Evolutionary conservation across 1,140 invertebrate species (phyloP).

Genomic region (Hesperophylax magnus): DNA sequence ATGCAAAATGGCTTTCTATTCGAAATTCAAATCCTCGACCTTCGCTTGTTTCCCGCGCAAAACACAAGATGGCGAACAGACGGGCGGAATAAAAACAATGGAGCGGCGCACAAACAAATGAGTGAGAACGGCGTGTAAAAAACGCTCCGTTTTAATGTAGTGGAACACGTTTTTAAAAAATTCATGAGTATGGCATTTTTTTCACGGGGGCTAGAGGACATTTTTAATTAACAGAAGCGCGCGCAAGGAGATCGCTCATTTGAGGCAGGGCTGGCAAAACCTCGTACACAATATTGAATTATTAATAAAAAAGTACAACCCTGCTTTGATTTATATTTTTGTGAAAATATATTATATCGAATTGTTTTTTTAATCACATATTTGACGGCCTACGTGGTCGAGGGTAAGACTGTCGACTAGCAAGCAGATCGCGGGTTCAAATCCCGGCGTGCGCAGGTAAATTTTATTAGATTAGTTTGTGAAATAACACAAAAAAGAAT

Average conservation of each 20-base stretch:
- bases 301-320: not conserved
- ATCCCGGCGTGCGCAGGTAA: too few species aligned
- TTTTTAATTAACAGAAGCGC: constrained; percentile 52
- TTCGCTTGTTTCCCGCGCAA: constrained; percentile 3
- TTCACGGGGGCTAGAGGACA: constrained; percentile 34
- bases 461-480: too few species aligned
- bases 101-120: constrained; percentile 33
- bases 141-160: constrained; percentile 42
- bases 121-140: constrained; percentile 27
- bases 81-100: constrained; percentile 24
- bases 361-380: not conserved
- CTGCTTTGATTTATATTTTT: too few species aligned
- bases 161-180: constrained; percentile 50
- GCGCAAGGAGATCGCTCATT: constrained; percentile 45
- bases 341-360: too few species aligned
- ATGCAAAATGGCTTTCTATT: not conserved
- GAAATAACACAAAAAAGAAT: too few species aligned
- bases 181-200: constrained; percentile 49
- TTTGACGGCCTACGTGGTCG: too few species aligned
- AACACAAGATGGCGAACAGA: not conserved
- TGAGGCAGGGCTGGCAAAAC: not conserved
- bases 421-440: too few species aligned
- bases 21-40: constrained; percentile 22
- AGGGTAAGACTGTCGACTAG: too few species aligned
- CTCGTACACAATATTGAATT: not conserved